A percentile compares a stretch with the other conserved stretches of the same genome.
phyloP scores from a whole-genome alignment of 2,888 invertebrate genomes.

The Monochamus alternatus region DNA sequence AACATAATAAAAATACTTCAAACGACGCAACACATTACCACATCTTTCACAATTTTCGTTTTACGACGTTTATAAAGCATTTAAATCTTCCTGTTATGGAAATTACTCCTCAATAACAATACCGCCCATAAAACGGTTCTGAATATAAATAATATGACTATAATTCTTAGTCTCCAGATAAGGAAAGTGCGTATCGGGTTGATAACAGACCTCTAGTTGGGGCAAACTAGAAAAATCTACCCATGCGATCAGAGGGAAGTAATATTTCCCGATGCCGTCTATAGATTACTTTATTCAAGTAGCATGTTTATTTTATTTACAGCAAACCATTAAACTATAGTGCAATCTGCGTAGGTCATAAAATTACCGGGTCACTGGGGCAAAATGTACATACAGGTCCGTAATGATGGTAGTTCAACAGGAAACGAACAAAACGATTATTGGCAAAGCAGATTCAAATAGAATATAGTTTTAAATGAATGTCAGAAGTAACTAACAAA shows the following conservation, averaged over 20 bases:
- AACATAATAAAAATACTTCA: too few relatives aligned
- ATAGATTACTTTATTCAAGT: conserved; percentile 33
- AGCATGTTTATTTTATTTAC: conserved; percentile 32
- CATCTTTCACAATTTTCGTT: not conserved
- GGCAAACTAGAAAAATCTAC: conserved; percentile 18
- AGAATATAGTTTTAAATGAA: too few relatives aligned
- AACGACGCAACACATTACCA: not conserved
- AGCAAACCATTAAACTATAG: conserved; percentile 28
- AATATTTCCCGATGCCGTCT: conserved; percentile 28
- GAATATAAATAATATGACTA: conserved; percentile 2
- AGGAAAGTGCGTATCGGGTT: conserved; percentile 6
- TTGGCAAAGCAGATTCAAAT: too few relatives aligned
- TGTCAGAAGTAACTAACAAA: too few relatives aligned
- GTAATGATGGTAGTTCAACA: not conserved
- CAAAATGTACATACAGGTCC: conserved; percentile 20
- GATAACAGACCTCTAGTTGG: conserved; percentile 14
- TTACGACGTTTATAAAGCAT: not conserved
- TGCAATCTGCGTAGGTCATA: conserved; percentile 29
- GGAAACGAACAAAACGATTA: too few relatives aligned
- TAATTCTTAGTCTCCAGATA: not conserved
- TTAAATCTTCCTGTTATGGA: not conserved
- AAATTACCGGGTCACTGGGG: conserved; percentile 27
- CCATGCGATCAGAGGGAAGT: conserved; percentile 25
- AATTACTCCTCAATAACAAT: not conserved
- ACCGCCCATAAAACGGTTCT: conserved; percentile 2